phyloP scores from a whole-genome alignment of 2,888 invertebrate genomes.

The Thymelicus lineola region DNA sequence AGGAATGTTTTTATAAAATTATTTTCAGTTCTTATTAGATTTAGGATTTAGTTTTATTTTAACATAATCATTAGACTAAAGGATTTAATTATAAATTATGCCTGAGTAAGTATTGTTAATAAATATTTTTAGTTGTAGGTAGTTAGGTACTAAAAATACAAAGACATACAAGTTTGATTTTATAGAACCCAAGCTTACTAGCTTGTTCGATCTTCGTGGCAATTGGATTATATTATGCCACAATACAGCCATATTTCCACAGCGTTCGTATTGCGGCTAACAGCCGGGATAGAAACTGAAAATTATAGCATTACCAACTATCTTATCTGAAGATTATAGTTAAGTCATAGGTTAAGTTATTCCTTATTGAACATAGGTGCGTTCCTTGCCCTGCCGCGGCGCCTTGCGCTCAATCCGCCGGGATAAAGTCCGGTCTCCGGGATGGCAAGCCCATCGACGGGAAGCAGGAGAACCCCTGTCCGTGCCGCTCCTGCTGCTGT shows the following conservation, averaged over 20 bases:
- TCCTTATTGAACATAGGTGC: conserved; percentile 56
- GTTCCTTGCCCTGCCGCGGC: conserved; percentile 68
- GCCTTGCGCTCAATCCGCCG: conserved; percentile 67
- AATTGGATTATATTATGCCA: too few relatives aligned
- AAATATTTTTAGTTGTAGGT: conserved; percentile 6
- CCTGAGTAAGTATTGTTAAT: conserved; percentile 68
- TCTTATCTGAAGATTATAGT: too few relatives aligned
- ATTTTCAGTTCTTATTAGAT: conserved; percentile 70
- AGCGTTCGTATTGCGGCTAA: too few relatives aligned
- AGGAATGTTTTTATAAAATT: conserved; percentile 79
- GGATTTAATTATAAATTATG: conserved; percentile 67
- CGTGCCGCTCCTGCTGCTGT: conserved; percentile 72
- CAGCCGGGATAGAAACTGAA: too few relatives aligned
- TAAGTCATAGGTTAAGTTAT: too few relatives aligned
- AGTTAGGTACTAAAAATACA: not conserved
- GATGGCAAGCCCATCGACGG: conserved; percentile 64
- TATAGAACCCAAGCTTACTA: too few relatives aligned
- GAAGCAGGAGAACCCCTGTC: conserved; percentile 64
- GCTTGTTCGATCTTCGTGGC: too few relatives aligned
- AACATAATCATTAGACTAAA: conserved; percentile 58
- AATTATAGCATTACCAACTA: too few relatives aligned
- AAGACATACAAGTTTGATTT: too few relatives aligned
- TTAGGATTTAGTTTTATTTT: conserved; percentile 63
- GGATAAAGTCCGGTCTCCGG: conserved; percentile 64
- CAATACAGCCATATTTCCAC: too few relatives aligned